A percentile compares a stretch with the other conserved stretches of the same genome.
These are phyloP conservation scores for Daubentonia madagascariensis DNA, from an alignment of 2,113 vertebrate genomes.

Conservation along the genomic window DNA sequence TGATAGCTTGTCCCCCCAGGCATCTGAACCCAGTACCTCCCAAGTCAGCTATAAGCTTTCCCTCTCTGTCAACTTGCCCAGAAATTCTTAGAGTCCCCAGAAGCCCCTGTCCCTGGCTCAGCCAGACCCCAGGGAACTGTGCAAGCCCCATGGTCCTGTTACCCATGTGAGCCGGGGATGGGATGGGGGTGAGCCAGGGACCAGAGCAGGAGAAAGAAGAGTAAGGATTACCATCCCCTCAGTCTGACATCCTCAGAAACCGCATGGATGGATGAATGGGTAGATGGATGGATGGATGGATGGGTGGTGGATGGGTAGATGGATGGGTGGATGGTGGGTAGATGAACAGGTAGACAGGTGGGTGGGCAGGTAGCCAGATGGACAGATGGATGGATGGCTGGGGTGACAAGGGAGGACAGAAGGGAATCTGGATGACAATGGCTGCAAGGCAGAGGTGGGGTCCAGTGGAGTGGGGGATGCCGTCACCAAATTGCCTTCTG, in stretches of 20 bases:
- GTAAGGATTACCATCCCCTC: background rate
- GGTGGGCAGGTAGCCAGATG: no score
- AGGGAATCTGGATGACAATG: background rate
- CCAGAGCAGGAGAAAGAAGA: background rate
- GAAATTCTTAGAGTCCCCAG: background rate
- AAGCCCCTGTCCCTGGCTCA: background rate
- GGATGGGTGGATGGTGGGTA: background rate
- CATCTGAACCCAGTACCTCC: background rate
- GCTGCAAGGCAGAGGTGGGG: background rate
- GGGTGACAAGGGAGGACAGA: background rate
- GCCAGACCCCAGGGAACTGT: background rate
- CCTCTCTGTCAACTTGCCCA: background rate
- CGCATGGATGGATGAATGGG: background rate
- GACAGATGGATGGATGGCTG: no score
- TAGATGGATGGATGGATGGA: background rate
- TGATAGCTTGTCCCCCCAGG: background rate
- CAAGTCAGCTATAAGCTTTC: background rate
- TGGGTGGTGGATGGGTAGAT: background rate
- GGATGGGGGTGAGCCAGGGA: background rate
- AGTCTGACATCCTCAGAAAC: background rate
- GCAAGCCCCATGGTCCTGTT: background rate
- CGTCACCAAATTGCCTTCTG: background rate
- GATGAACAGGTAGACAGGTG: no score
- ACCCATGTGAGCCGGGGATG: background rate
- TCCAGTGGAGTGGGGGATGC: no score